Evolutionary conservation across 1,140 invertebrate genomes (phyloP), one percentile per base, ranked within the genome.

Genomic region (Euura lappo): DNA sequence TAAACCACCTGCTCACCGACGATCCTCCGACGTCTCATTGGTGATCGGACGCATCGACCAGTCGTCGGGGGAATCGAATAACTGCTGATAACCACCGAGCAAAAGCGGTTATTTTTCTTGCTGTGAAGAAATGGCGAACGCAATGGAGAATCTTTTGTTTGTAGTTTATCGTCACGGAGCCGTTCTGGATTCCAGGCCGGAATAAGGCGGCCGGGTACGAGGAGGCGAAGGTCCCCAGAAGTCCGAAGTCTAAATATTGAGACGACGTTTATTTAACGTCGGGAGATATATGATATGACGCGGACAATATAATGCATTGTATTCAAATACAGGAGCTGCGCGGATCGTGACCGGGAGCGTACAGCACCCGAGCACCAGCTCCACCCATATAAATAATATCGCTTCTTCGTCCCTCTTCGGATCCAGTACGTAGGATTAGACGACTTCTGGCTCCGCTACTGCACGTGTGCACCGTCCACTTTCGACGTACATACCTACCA

Each of bases 251-350:
- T 87, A 87, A 88, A 88, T 87, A 87, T 88, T 87, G 84, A 86
- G 83, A 87, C 83, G 84, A 82, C 83, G 81, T 88, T 88, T 88
- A 87, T 87, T 88, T 87, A 87, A 77, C 81, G 75, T 28, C 28
- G 76, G 75, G 81, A 88, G 86, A 88, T 88, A 88, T 88, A 88
- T 87, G 86, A 87, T 87, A 87, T 88, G 83, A 87, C 83, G 84
- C 80, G 82, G 85, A 88, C 86, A 87, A 88, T 88, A 87, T 88
- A 87, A 87, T 87, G 86, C 86, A 88, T 87, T 88, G 86, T 88
- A 88, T 88, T 88, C 86, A 88, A 87, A 88, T 88, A 87, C 85
- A 72, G 86, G 84, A 87, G 86, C 83, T 75, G 51, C 81, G 81
- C 80, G 80, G 86, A 78, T 88, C 86, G 85, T 87, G 85, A 88